Base-by-base conservation (phyloP, 2,113 vertebrate species). In the Aviceda subcristata region DNA sequence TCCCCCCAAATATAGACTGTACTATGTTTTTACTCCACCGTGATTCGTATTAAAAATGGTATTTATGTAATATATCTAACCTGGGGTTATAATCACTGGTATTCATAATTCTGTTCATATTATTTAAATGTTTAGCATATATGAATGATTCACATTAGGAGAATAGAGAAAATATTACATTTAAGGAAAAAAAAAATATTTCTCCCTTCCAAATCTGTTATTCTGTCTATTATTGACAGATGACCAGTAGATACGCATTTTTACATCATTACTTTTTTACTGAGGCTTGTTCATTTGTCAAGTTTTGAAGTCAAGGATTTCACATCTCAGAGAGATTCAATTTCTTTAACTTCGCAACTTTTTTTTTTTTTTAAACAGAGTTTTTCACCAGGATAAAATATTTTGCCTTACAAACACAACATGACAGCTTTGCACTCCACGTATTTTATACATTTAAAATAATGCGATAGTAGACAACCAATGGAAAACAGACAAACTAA, bases 211-310 rank as follows among this genome's bases (percentile, higher is more conserved):
- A 43, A 81, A 81, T 59, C 36, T 67, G 14, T 34, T 69, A 26
- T 13, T 84, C 9, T 84, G 34, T 39, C 22, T 50, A 45, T 86
- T 90, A 55, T 71, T 68, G 79, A 92, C 34, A 67, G 71, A 83
- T 80, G 75, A 95, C 51, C 17, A 77, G 85, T 4, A 92, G 57
- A 48, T 34, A 94, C 2, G 13, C 13, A 45, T 69, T 94, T 96
- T 83, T 76, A 69, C 78, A 89, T 94, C 63, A 69, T 60, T 90
- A 75, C 27, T 67, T 67, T 88, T 90, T 86, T 94, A 96, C 48
- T 75, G 45, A 76, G 32, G 22, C 16, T 36, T 81, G 48, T 66
- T 90, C 9, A 62, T 89, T 78, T 64, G 22, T 64, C 67, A 75
- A 76, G 39, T 56, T 94, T 24, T 90, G 75, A 97, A 15, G 69